Evolutionary conservation across 2,888 invertebrate species (phyloP), one percentile per base, ranked within the genome.

Genomic region (Lasioglossum villosulum): DNA sequence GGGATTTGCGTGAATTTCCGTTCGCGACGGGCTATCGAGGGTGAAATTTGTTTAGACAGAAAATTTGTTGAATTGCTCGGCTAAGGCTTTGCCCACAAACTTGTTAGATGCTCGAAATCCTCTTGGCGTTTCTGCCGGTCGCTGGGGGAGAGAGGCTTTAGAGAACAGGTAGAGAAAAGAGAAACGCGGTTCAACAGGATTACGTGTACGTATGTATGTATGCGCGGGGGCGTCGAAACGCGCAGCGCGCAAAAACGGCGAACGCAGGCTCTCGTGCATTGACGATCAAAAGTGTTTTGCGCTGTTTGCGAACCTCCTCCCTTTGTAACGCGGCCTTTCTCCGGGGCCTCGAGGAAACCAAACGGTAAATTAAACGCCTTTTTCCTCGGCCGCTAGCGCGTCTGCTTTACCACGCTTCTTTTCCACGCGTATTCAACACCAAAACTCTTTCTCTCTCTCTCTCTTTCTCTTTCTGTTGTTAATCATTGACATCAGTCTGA

Each of bases 51-150:
- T 89, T 86, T 86, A 70, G 75, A 78, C 71, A 30, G 73, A 78
- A 86, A 83, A 81, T 80, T 73, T 66, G 80, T 78, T 30, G 78
- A 78, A 88, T 88, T 76, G 80, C 75, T 70, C 42, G 77, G 73
- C 45, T 45, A 34, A 78, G 76, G 68, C 48, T 86, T 88, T 72
- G 73, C 75, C 37, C 34, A 52, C 66, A 71, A 66, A 81, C 39
- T 83, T 68, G 80, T 89, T 76, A 80, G 72, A 52, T 56, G 77
- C 37, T 37, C 37, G 34, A 34, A 48, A 48, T 68, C 66, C 66
- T 66, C 66, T 63, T 23, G 30, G 52, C 27, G 56, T 30, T 39
- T 16, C 37, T 2, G 27, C 19, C 42, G 48, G 52, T 12, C 45
- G 59, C 30, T 37, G 52, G 34, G 27, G 23, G 16, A 63, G 2